These are phyloP conservation scores for Xenopus petersii DNA, from an alignment of 2,797 vertebrate species.

Conservation along the genomic window DNA sequence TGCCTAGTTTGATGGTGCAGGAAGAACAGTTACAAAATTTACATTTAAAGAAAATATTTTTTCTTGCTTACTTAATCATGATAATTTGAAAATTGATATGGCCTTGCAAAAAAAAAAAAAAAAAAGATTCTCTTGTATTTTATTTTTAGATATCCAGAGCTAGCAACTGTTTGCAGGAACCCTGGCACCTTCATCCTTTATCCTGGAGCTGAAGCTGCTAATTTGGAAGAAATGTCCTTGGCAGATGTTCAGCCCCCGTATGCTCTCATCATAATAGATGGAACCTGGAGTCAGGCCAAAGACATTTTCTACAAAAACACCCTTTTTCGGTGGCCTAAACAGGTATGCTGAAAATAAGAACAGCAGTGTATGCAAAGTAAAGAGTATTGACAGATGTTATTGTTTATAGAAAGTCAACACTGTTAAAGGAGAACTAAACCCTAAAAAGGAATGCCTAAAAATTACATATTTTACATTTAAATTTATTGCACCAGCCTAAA, in stretches of 20 bases:
- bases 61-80: not conserved
- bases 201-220: slow-evolving; percentile 84
- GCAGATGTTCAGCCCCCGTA: slow-evolving; percentile 62
- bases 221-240: slow-evolving; percentile 81
- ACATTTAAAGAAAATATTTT: too few relatives aligned
- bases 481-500: too few relatives aligned
- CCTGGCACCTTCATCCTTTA: slow-evolving; percentile 84
- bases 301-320: slow-evolving; percentile 95
- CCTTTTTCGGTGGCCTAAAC: slow-evolving; percentile 86
- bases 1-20: too few relatives aligned
- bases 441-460: too few relatives aligned
- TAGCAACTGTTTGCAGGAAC: slow-evolving; percentile 83
- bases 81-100: not conserved
- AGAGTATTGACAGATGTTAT: not conserved
- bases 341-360: slow-evolving; percentile 67
- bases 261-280: slow-evolving; percentile 89
- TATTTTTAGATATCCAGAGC: slow-evolving; percentile 79
- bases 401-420: not conserved
- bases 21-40: too few relatives aligned
- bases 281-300: slow-evolving; percentile 97
- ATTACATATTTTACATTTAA: too few relatives aligned
- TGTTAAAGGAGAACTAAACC: too few relatives aligned
- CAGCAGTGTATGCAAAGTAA: not conserved
- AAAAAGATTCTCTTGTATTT: slow-evolving; percentile 29
- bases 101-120: not conserved